Evolutionary conservation across 2,113 vertebrate genomes (phyloP).

Genomic region (Vidua chalybeata): DNA sequence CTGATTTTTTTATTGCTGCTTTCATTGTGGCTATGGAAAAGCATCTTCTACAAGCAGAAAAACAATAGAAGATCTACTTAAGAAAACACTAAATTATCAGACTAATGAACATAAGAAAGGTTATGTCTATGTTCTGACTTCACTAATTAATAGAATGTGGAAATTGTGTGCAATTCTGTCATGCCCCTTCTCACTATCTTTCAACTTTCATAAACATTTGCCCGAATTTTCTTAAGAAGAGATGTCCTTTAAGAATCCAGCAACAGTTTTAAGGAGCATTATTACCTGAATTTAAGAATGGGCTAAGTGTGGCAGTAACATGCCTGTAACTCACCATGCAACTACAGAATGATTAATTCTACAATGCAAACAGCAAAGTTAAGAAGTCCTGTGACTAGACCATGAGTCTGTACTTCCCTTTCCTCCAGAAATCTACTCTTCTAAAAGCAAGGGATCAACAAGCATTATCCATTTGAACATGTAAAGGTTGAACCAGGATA

Average conservation of each 20-base stretch:
- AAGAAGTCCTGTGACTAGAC: neutral
- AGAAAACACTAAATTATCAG: neutral
- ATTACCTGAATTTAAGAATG: neutral
- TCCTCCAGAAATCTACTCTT: conserved; percentile 34
- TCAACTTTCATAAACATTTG: neutral
- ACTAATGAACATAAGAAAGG: neutral
- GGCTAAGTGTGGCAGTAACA: neutral
- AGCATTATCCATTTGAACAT: neutral
- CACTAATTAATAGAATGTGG: neutral
- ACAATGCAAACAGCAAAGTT: neutral
- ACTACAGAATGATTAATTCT: neutral
- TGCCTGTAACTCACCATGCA: neutral
- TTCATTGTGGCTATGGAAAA: neutral
- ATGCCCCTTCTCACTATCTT: neutral
- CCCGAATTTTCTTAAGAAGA: neutral
- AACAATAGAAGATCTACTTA: neutral
- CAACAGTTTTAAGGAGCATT: neutral
- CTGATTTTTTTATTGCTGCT: neutral
- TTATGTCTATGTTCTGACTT: neutral
- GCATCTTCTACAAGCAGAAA: neutral
- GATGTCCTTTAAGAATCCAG: neutral
- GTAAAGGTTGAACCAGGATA: neutral
- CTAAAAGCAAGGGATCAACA: conserved; percentile 34
- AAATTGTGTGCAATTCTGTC: neutral
- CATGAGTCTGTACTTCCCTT: neutral